phyloP scores from a whole-genome alignment of 2,797 vertebrate species.

The Phylloscopus collybita region DNA sequence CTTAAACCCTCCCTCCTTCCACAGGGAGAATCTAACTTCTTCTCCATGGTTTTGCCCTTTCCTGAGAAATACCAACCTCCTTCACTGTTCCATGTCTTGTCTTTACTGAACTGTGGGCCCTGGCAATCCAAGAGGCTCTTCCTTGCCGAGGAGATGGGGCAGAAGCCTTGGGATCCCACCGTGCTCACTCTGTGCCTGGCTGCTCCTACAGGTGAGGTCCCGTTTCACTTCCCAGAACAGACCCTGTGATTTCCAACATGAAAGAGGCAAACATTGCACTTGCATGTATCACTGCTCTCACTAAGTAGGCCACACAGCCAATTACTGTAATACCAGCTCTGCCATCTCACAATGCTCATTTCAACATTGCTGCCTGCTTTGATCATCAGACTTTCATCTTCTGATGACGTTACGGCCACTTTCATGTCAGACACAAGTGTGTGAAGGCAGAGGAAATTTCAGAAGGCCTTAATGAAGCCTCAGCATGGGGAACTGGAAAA shows the following conservation, averaged over 20 bases:
- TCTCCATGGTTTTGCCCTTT: neutral
- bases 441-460: slow-evolving; percentile 35
- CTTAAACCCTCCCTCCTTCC: neutral
- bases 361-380: slow-evolving; percentile 58
- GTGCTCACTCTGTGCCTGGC: neutral
- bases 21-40: neutral
- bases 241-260: neutral
- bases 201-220: neutral
- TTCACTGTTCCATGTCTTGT: neutral
- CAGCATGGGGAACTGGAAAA: neutral
- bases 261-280: slow-evolving; percentile 26
- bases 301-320: slow-evolving; percentile 61
- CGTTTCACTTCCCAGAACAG: neutral
- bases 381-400: slow-evolving; percentile 70
- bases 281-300: slow-evolving; percentile 3
- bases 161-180: neutral
- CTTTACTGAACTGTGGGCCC: neutral
- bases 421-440: slow-evolving; percentile 52
- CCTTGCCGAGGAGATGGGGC: neutral
- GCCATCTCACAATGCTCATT: slow-evolving; percentile 54
- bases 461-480: slow-evolving; percentile 33
- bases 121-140: neutral
- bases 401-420: slow-evolving; percentile 5
- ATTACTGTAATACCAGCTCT: slow-evolving; percentile 58
- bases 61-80: neutral